These are phyloP conservation scores for Nephila pilipes DNA, from an alignment of 1,140 invertebrate genomes.

Conservation along the genomic window DNA sequence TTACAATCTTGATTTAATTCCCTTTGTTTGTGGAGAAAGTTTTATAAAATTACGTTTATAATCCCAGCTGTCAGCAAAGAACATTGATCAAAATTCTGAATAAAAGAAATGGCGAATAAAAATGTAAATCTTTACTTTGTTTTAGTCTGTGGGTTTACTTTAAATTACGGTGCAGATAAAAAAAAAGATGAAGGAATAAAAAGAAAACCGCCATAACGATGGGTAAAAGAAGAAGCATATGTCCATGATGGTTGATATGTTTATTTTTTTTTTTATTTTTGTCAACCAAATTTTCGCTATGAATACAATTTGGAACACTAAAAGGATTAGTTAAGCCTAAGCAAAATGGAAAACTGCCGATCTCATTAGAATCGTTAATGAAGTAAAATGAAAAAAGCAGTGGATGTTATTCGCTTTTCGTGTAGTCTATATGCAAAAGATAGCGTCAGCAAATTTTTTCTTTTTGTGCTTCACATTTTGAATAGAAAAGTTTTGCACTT, in stretches of 20 bases:
- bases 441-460: background rate
- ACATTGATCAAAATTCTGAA: background rate
- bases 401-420: no score
- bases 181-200: background rate
- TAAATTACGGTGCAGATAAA: slow-evolving; percentile 2
- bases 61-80: slow-evolving; percentile 29
- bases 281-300: background rate
- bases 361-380: background rate
- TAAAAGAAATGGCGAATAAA: slow-evolving; percentile 13
- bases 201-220: background rate
- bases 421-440: background rate
- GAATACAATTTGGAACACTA: background rate
- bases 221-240: background rate
- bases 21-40: background rate
- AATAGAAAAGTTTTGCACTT: no score
- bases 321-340: background rate
- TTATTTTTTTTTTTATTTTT: background rate
- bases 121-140: slow-evolving; percentile 47
- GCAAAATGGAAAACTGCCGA: background rate
- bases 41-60: slow-evolving; percentile 30
- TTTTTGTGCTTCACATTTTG: no score
- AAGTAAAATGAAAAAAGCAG: slow-evolving; percentile 16
- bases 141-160: background rate
- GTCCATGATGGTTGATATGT: background rate
- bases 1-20: slow-evolving; percentile 41